phyloP scores from a whole-genome alignment of 2,888 invertebrate genomes.

The Cataglyphis cursor region DNA sequence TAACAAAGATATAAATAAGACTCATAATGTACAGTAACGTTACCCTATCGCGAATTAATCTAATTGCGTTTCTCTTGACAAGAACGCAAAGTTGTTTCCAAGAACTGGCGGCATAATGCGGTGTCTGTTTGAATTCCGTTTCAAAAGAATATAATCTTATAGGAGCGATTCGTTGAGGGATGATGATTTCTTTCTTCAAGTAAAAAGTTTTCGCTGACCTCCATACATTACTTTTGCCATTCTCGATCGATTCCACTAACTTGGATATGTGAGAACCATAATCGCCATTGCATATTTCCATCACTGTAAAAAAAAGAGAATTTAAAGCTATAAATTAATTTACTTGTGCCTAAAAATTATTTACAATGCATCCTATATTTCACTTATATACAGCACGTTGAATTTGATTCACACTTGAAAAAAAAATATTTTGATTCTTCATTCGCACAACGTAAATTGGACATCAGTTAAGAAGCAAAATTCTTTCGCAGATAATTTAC shows the following conservation, averaged over 20 bases:
- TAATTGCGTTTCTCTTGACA: slow-evolving; percentile 89
- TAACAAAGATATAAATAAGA: neutral
- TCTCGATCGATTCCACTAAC: slow-evolving; percentile 89
- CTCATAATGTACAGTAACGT: neutral
- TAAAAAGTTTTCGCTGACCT: slow-evolving; percentile 78
- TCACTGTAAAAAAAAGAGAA: slow-evolving; percentile 88
- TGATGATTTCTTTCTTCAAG: slow-evolving; percentile 45
- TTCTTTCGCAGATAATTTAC: neutral
- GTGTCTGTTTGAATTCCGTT: slow-evolving; percentile 72
- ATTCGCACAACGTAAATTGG: neutral
- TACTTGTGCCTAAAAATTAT: neutral
- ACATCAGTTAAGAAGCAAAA: neutral
- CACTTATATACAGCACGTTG: no score
- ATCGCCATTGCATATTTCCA: slow-evolving; percentile 94
- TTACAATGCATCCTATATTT: no score
- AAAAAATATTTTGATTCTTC: neutral
- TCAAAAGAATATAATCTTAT: slow-evolving; percentile 75
- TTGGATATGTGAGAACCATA: slow-evolving; percentile 89
- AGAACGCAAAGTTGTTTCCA: slow-evolving; percentile 89
- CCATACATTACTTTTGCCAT: slow-evolving; percentile 89
- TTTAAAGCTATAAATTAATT: neutral
- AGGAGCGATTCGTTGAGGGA: slow-evolving; percentile 60
- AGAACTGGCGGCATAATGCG: slow-evolving; percentile 88
- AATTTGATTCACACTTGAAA: neutral
- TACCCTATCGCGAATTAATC: slow-evolving; percentile 89